Conservation (phyloP, 2,888 invertebrate species). For the Rhagophthalmus giganteus region DNA sequence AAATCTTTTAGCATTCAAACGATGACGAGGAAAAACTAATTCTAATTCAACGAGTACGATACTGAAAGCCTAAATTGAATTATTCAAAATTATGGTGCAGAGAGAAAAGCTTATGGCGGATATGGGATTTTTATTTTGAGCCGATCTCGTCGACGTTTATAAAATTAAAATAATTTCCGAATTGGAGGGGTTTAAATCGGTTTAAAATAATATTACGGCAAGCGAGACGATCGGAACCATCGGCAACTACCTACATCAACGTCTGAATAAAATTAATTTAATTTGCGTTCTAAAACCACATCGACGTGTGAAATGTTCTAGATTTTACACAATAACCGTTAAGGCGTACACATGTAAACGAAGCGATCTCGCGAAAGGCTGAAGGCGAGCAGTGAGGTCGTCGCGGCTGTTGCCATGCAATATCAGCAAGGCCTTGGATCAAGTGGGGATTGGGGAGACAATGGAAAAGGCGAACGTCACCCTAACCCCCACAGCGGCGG, state of each 20-base stretch:
- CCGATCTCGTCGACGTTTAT: no score
- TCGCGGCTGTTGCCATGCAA: slow-evolving; percentile 34
- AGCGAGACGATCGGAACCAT: not conserved
- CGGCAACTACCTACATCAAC: slow-evolving; percentile 2
- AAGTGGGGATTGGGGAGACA: slow-evolving; percentile 32
- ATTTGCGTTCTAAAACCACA: slow-evolving; percentile 10
- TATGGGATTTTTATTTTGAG: no score
- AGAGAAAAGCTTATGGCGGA: no score
- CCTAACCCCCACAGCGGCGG: slow-evolving; percentile 25
- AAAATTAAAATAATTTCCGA: not conserved
- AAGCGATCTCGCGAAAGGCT: slow-evolving; percentile 23
- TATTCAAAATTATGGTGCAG: no score
- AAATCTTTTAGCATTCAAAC: no score
- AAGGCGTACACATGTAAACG: slow-evolving; percentile 21
- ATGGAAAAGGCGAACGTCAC: slow-evolving; percentile 29
- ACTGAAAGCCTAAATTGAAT: no score
- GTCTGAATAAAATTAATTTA: slow-evolving; percentile 10
- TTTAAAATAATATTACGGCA: not conserved
- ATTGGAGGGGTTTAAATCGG: not conserved
- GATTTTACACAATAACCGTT: slow-evolving; percentile 17
- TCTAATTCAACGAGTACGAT: no score
- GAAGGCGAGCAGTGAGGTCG: slow-evolving; percentile 29
- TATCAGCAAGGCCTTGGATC: slow-evolving; percentile 31
- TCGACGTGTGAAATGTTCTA: slow-evolving; percentile 10
- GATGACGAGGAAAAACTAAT: no score